Evolutionary conservation across 1,140 invertebrate species (phyloP).

Genomic region (Drosophila lacteicornis): DNA sequence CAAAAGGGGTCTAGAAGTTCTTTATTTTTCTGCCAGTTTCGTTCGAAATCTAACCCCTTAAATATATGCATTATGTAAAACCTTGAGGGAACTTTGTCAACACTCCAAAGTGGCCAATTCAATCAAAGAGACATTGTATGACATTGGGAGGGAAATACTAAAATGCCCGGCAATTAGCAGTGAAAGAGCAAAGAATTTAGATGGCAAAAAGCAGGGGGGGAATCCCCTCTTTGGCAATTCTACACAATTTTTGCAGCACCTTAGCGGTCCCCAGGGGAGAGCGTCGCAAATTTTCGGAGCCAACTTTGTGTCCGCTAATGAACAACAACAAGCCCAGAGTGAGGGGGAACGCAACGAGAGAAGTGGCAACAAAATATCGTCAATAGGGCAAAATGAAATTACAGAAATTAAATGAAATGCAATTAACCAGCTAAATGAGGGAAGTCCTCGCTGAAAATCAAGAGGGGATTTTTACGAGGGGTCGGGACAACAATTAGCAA

Average conservation of each 20-base stretch:
- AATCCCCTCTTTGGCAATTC: neutral
- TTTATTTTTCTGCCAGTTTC: too few species aligned
- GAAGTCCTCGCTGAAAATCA: slow-evolving; percentile 11
- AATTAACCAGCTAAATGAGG: slow-evolving; percentile 74
- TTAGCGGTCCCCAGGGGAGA: slow-evolving; percentile 6
- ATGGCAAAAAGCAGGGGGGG: neutral
- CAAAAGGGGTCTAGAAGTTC: too few species aligned
- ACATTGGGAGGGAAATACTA: neutral
- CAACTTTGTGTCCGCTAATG: slow-evolving; percentile 70
- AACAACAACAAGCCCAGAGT: slow-evolving; percentile 54
- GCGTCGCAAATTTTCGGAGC: slow-evolving; percentile 29
- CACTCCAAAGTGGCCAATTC: slow-evolving; percentile 8
- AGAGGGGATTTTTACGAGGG: neutral
- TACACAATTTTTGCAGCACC: slow-evolving; percentile 14
- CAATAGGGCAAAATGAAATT: slow-evolving; percentile 50
- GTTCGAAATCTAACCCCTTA: too few species aligned
- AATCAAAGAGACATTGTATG: slow-evolving; percentile 4
- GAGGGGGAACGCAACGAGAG: neutral
- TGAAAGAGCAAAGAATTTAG: neutral
- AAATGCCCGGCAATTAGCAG: slow-evolving; percentile 33
- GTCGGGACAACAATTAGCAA: slow-evolving; percentile 50
- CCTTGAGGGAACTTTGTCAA: neutral
- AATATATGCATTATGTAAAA: neutral
- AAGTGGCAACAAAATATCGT: slow-evolving; percentile 58
- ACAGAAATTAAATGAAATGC: slow-evolving; percentile 66